A percentile compares a stretch with the other conserved stretches of the same genome.
These are phyloP conservation scores for Eutolmus rufibarbis DNA, from an alignment of 2,888 invertebrate species.

Conservation along the genomic window DNA sequence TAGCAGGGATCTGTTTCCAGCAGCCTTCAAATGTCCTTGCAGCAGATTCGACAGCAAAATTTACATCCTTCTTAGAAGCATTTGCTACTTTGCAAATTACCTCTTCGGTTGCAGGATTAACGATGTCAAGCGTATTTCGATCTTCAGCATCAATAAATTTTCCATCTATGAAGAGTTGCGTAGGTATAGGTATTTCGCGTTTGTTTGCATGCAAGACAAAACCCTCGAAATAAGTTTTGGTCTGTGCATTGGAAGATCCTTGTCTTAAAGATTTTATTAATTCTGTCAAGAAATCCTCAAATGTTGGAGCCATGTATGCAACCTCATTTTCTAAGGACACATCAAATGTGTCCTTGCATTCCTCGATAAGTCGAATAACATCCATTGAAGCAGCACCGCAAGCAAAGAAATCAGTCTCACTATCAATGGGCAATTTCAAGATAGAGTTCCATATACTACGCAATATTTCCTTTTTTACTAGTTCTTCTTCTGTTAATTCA, in stretches of 20 bases:
- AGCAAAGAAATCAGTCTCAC: constrained; percentile 89
- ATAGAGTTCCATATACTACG: constrained; percentile 85
- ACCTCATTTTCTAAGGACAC: constrained; percentile 86
- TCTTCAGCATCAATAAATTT: constrained; percentile 82
- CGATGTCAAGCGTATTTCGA: constrained; percentile 69
- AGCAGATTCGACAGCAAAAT: constrained; percentile 87
- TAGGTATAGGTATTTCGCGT: constrained; percentile 83
- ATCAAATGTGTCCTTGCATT: constrained; percentile 82
- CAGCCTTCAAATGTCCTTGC: constrained; percentile 88
- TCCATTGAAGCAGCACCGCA: constrained; percentile 99
- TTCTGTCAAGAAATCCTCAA: constrained; percentile 78
- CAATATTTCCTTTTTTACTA: constrained; percentile 70
- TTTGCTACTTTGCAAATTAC: constrained; percentile 78
- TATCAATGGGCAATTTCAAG: constrained; percentile 75
- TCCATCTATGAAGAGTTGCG: constrained; percentile 91
- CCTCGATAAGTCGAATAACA: constrained; percentile 88
- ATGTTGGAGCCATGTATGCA: constrained; percentile 91
- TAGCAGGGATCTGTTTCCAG: constrained; percentile 93
- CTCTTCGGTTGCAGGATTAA: constrained; percentile 88
- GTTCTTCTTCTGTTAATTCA: constrained; percentile 78
- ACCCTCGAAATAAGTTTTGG: constrained; percentile 70
- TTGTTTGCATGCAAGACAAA: constrained; percentile 83
- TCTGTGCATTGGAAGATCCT: constrained; percentile 66
- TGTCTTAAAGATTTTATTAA: constrained; percentile 76
- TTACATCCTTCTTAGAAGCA: constrained; percentile 81